These are phyloP conservation scores for Lasioglossum figueresi DNA, from an alignment of 2,888 invertebrate genomes.

Conservation along the genomic window DNA sequence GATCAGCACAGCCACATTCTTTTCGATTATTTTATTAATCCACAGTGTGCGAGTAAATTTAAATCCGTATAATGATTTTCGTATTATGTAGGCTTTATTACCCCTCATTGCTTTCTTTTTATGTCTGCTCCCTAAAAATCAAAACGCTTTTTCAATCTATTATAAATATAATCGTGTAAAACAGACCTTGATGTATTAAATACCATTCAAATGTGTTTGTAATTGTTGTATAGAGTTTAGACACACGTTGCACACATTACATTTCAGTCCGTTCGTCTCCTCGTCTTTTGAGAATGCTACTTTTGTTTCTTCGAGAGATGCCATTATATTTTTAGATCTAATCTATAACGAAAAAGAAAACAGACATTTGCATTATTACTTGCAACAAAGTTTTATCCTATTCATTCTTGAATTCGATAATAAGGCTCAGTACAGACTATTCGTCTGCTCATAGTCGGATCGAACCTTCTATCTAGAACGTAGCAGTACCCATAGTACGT, in stretches of 20 bases:
- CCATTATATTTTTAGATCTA: conserved; percentile 81
- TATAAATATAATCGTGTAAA: neutral
- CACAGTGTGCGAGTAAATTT: conserved; percentile 78
- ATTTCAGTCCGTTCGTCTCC: conserved; percentile 82
- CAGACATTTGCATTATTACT: neutral
- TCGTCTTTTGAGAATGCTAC: conserved; percentile 80
- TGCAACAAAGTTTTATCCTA: neutral
- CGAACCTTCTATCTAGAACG: too few relatives aligned
- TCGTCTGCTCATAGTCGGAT: too few relatives aligned
- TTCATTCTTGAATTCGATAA: neutral
- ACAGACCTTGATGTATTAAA: conserved; percentile 3
- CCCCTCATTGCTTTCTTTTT: conserved; percentile 82
- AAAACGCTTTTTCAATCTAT: conserved; percentile 25
- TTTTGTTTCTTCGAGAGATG: conserved; percentile 81
- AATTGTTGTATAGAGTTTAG: conserved; percentile 85
- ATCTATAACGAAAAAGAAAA: conserved; percentile 69
- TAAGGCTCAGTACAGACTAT: neutral
- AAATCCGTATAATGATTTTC: conserved; percentile 76
- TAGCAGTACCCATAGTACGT: too few relatives aligned
- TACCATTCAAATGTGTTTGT: conserved; percentile 83
- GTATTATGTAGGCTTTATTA: conserved; percentile 78
- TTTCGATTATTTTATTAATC: conserved; percentile 78
- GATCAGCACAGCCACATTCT: conserved; percentile 77
- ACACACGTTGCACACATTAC: conserved; percentile 84
- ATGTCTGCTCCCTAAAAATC: conserved; percentile 80